These are phyloP conservation scores for Hippolais icterina DNA, from an alignment of 2,113 vertebrate species.

Conservation along the genomic window DNA sequence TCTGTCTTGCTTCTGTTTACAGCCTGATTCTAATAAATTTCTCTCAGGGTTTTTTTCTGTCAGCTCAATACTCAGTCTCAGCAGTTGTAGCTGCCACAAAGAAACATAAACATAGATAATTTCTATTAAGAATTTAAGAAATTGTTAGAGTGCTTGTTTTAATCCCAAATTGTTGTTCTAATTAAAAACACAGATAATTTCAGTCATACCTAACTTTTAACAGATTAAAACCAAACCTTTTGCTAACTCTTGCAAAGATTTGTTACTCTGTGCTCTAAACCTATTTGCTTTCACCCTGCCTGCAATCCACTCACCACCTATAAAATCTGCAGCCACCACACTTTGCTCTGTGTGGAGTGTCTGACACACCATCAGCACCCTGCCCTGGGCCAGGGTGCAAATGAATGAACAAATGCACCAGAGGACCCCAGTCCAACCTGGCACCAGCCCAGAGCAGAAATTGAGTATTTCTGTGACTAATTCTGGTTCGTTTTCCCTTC, in stretches of 20 bases:
- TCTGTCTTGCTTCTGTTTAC: neutral
- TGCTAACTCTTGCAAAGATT: neutral
- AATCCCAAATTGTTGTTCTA: neutral
- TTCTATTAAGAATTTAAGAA: neutral
- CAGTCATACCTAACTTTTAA: neutral
- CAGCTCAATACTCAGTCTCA: neutral
- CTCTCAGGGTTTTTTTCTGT: neutral
- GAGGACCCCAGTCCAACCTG: conserved; percentile 68
- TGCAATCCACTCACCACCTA: neutral
- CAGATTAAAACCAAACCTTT: neutral
- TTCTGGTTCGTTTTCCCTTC: neutral
- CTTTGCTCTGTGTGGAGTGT: conserved; percentile 30
- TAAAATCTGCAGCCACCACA: conserved; percentile 16
- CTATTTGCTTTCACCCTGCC: neutral
- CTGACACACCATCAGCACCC: neutral
- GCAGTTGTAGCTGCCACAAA: neutral
- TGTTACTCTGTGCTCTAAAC: neutral
- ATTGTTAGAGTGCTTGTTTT: neutral
- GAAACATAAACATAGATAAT: neutral
- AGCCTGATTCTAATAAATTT: neutral
- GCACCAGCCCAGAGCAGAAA: conserved; percentile 46
- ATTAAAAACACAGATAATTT: neutral
- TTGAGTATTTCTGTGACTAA: conserved; percentile 40
- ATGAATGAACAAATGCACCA: conserved; percentile 39
- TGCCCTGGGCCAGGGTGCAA: conserved; percentile 33